Evolutionary conservation across 1,140 invertebrate genomes (phyloP), one percentile per base, ranked within the genome.

Genomic region (Trachymyrmex septentrionalis): DNA sequence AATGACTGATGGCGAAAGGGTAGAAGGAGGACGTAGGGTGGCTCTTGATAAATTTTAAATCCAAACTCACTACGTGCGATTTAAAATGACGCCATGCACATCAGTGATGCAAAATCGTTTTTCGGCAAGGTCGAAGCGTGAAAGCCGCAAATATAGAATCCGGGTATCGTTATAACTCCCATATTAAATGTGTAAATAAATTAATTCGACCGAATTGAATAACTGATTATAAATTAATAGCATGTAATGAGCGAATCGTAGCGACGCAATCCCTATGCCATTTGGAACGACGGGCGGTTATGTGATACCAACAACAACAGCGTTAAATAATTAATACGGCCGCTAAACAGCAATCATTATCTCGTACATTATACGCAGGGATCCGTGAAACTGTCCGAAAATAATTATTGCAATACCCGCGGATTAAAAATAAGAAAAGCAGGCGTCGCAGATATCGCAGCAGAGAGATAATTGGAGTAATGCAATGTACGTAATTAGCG

Each of bases 181-280:
- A 14, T 84, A 73, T 84, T 84, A 84, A 84, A 84, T 84, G 80
- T 50, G 69, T 84, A 84, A 73, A 84, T 84, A 84, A 84, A 84
- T 84, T 84, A 84, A 84, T 84, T 84, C 80, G 80, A 84, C 80
- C 80, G 80, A 84, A 84, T 84, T 84, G 80, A 84, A 84, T 84
- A 75, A 84, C 80, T 84, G 71, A 84, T 84, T 84, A 84, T 75
- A 84, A 84, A 84, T 84, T 84, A 84, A 84, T 84, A 84, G 80
- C 80, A 84, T 84, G 69, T 84, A 84, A 84, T 73, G 69, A 84
- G 80, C 80, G 69, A 84, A 73, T 67, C 67, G 78, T 72, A 59
- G 34, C 38, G 80, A 61, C 53, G 67, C 80, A 55, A 61, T 84
- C 80, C 57, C 80, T 73, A 48, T 84, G 80, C 80, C 80, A 84